Conservation (phyloP, 2,113 vertebrate genomes). For the Crotophaga sulcirostris region DNA sequence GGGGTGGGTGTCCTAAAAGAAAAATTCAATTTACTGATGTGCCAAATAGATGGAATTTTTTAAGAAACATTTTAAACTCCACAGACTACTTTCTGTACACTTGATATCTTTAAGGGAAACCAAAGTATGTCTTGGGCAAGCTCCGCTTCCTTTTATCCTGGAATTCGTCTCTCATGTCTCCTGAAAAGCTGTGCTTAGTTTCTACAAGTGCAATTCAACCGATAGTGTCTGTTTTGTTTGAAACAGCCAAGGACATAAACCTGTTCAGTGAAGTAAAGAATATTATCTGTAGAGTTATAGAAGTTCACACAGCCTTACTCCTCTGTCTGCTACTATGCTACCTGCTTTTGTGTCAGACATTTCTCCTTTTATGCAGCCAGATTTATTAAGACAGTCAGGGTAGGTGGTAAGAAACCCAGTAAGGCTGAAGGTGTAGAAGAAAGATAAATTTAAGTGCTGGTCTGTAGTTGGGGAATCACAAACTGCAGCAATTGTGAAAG, state of each 20-base stretch:
- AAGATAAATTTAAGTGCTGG: neutral
- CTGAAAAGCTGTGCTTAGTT: neutral
- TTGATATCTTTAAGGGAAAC: neutral
- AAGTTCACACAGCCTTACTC: neutral
- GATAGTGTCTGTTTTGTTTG: neutral
- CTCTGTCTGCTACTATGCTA: neutral
- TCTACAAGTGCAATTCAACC: neutral
- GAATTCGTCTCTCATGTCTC: neutral
- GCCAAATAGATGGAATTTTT: neutral
- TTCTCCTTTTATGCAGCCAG: neutral
- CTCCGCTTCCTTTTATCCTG: neutral
- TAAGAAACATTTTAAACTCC: slow-evolving; percentile 31
- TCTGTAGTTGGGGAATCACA: neutral
- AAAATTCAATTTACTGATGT: neutral
- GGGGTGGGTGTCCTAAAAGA: neutral
- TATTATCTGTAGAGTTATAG: neutral
- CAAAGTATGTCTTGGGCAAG: neutral
- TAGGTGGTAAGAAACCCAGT: neutral
- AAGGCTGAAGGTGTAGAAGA: neutral
- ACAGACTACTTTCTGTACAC: neutral
- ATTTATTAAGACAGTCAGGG: neutral
- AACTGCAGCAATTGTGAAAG: neutral
- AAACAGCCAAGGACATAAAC: neutral
- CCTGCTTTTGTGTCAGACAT: neutral
- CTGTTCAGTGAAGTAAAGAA: neutral